Percentiles rank a stretch among this genome's conserved stretches.
Evolutionary conservation across 37 sponge, comb jelly and placozoan species (phyloP).

Genomic region (Theonella swinhoei): DNA sequence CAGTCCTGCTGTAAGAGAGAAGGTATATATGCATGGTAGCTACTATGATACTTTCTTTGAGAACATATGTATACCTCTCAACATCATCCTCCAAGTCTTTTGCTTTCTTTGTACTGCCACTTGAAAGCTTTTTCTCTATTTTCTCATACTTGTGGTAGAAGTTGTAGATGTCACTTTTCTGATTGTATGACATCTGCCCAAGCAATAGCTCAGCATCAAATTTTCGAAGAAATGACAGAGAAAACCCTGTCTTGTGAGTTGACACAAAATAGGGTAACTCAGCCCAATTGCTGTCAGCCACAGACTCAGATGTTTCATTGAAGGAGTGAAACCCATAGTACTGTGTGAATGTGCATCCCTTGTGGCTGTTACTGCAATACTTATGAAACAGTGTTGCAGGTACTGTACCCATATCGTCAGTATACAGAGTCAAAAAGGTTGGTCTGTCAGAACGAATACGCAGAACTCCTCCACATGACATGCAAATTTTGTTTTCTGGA

Average conservation of each 20-base stretch:
- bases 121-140: not conserved
- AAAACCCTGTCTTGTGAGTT: not conserved
- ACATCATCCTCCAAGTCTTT: too few species aligned
- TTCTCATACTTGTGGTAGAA: not conserved
- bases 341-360: not conserved
- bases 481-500: not conserved
- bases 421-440: conserved; percentile 6
- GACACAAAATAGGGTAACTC: conserved; percentile 3
- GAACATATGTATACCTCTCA: too few species aligned
- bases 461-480: not conserved
- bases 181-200: conserved; percentile 23
- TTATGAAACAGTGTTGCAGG: conserved; percentile 11
- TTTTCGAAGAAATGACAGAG: not conserved
- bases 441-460: conserved; percentile 20
- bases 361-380: conserved; percentile 8
- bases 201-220: conserved; percentile 15
- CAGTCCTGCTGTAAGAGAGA: too few species aligned
- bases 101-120: not conserved
- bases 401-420: not conserved
- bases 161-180: conserved; percentile 23
- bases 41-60: too few species aligned
- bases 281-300: not conserved
- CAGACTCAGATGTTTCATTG: not conserved
- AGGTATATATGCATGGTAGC: too few species aligned
- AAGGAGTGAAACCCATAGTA: conserved; percentile 5